These are phyloP conservation scores for Pemphredon lugubris DNA, from an alignment of 2,888 invertebrate genomes.

Conservation along the genomic window DNA sequence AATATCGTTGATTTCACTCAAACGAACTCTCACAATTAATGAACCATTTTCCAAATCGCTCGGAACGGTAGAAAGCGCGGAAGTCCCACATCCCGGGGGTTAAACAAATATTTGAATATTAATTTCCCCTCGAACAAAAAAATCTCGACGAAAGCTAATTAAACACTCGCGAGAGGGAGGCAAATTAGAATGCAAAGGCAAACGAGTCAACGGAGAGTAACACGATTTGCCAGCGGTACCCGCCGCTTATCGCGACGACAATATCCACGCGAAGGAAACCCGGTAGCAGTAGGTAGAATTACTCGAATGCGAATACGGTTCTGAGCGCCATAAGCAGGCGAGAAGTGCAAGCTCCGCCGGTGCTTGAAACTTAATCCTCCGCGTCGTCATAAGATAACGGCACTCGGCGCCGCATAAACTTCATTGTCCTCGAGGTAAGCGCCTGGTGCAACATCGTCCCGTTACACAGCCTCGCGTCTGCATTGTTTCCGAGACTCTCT, in stretches of 20 bases:
- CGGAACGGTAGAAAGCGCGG: too few species aligned
- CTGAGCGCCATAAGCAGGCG: slow-evolving; percentile 53
- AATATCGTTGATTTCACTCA: too few species aligned
- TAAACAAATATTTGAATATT: too few species aligned
- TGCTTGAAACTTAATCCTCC: slow-evolving; percentile 71
- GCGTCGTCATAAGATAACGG: slow-evolving; percentile 71
- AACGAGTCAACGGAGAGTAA: too few species aligned
- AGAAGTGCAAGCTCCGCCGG: slow-evolving; percentile 59
- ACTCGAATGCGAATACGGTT: slow-evolving; percentile 38
- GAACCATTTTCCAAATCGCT: too few species aligned
- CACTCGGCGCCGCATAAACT: slow-evolving; percentile 67
- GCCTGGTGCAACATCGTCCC: slow-evolving; percentile 41
- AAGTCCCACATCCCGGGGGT: too few species aligned
- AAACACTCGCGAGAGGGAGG: too few species aligned
- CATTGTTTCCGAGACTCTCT: slow-evolving; percentile 40
- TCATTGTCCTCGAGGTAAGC: slow-evolving; percentile 65
- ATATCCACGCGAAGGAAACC: slow-evolving; percentile 26
- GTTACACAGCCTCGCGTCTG: slow-evolving; percentile 35
- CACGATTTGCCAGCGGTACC: too few species aligned
- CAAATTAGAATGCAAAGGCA: too few species aligned
- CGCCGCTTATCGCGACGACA: slow-evolving; percentile 37
- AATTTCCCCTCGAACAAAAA: too few species aligned
- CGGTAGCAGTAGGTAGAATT: slow-evolving; percentile 13
- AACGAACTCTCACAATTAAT: too few species aligned
- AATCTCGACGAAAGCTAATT: too few species aligned